Conservation (phyloP, 2,888 invertebrate genomes). For the Perizoma affinitatum region DNA sequence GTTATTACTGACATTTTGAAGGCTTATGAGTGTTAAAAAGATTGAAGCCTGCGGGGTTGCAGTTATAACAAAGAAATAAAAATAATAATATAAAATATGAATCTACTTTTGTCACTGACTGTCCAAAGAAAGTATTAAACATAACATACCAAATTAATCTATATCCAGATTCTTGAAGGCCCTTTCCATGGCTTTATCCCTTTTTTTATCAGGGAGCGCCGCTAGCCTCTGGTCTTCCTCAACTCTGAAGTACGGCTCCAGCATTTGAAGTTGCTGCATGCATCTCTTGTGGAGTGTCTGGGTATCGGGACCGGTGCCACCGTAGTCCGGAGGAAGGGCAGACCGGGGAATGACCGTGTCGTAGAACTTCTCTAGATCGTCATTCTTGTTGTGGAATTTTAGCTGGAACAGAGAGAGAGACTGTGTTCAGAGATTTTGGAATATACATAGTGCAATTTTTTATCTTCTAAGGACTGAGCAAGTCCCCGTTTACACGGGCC, state of each 20-base stretch:
- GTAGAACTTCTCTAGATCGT: slow-evolving; percentile 82
- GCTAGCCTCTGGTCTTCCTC: slow-evolving; percentile 72
- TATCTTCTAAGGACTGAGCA: too few species aligned
- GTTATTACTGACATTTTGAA: too few species aligned
- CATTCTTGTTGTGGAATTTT: slow-evolving; percentile 83
- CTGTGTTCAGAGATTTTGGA: too few species aligned
- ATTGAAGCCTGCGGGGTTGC: too few species aligned
- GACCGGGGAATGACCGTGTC: slow-evolving; percentile 81
- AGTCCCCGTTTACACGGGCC: too few species aligned
- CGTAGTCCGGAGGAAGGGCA: slow-evolving; percentile 85
- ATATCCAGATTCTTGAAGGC: slow-evolving; percentile 89
- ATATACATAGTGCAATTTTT: too few species aligned
- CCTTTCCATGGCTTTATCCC: slow-evolving; percentile 85
- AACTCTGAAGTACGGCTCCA: slow-evolving; percentile 69
- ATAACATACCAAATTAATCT: slow-evolving; percentile 71
- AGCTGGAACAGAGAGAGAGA: slow-evolving; percentile 65
- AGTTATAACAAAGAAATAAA: too few species aligned
- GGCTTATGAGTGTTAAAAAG: too few species aligned
- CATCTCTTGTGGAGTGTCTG: slow-evolving; percentile 73
- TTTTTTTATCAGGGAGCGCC: slow-evolving; percentile 71
- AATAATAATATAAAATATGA: too few species aligned
- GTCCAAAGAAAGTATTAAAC: too few species aligned
- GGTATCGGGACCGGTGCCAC: slow-evolving; percentile 82
- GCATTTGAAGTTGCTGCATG: slow-evolving; percentile 60
- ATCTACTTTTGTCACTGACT: too few species aligned